Base-by-base conservation (phyloP, 1,140 invertebrate genomes). In the Frieseomelitta varia region DNA sequence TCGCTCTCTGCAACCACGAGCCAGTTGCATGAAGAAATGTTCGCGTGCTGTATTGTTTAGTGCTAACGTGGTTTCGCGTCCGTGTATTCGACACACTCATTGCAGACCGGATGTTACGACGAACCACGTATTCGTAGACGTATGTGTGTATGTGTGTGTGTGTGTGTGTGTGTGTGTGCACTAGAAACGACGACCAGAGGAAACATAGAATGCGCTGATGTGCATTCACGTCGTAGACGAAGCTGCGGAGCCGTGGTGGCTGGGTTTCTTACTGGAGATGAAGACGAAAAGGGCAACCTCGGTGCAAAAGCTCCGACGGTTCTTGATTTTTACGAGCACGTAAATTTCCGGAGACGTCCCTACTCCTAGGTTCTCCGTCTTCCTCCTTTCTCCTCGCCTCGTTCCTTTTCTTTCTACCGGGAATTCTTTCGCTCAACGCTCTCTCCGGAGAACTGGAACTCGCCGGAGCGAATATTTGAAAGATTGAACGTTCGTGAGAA, bases 251-350 rank as follows among this genome's bases (percentile, higher is more conserved):
- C 80, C 53, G 73, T 61, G 58, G 79, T 74, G 76, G 79, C 63
- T 74, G 67, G 73, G 74, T 85, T 55, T 56, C 58, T 27, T 55
- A 47, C 85, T 69, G 82, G 82, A 87, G 88, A 88, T 87, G 83
- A 84, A 88, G 85, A 89, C 63, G 83, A 86, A 91, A 90, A 89
- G 90, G 92, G 92, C 91, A 93, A 94, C 92, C 93, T 93, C 93
- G 93, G 92, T 92, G 86, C 90, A 86, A 89, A 90, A 92, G 91
- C 92, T 90, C 92, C 91, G 93, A 93, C 90, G 94, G 91, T 94
- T 93, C 94, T 94, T 95, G 94, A 95, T 95, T 95, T 95, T 95
- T 95, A 95, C 92, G 94, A 93, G 92, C 92, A 86, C 93, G 94
- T 95, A 95, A 94, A 95, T 95, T 94, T 92, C 91, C 87, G 85